phyloP scores from a whole-genome alignment of 2,888 invertebrate species.

The Cataglyphis cursor region DNA sequence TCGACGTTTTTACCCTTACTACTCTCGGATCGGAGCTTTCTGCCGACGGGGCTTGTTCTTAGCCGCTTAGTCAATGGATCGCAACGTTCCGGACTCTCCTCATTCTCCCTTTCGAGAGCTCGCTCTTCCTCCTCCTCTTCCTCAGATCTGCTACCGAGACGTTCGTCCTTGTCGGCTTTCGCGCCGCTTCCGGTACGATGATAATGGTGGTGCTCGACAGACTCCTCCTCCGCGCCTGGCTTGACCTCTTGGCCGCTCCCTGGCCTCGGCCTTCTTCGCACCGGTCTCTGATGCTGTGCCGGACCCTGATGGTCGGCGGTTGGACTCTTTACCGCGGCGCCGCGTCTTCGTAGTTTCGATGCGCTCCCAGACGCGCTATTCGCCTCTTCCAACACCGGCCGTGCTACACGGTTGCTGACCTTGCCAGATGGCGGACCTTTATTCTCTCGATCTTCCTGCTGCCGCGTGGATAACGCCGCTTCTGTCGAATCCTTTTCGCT shows the following conservation, averaged over 20 bases:
- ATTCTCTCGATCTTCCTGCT: slow-evolving; percentile 85
- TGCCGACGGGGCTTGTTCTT: slow-evolving; percentile 75
- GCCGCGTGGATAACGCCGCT: slow-evolving; percentile 74
- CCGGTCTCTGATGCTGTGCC: slow-evolving; percentile 74
- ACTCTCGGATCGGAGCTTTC: slow-evolving; percentile 77
- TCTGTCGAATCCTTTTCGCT: slow-evolving; percentile 73
- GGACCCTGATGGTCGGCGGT: slow-evolving; percentile 66
- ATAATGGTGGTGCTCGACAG: slow-evolving; percentile 55
- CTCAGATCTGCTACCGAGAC: slow-evolving; percentile 60
- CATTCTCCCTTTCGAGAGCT: slow-evolving; percentile 66
- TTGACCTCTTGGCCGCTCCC: slow-evolving; percentile 64
- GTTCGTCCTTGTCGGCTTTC: slow-evolving; percentile 64
- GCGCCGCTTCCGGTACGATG: slow-evolving; percentile 33
- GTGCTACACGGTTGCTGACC: slow-evolving; percentile 80
- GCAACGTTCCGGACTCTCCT: slow-evolving; percentile 72
- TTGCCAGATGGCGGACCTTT: slow-evolving; percentile 83
- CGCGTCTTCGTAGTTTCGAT: slow-evolving; percentile 82
- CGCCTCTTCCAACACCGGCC: slow-evolving; percentile 83
- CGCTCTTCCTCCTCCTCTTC: slow-evolving; percentile 67
- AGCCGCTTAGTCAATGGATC: slow-evolving; percentile 81
- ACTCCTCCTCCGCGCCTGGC: slow-evolving; percentile 59
- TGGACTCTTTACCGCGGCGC: slow-evolving; percentile 76
- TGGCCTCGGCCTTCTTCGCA: slow-evolving; percentile 74
- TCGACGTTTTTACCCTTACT: slow-evolving; percentile 64
- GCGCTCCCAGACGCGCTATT: slow-evolving; percentile 79